Evolutionary conservation across 2,888 invertebrate genomes (phyloP).

Genomic region (Lasioglossum villosulum): DNA sequence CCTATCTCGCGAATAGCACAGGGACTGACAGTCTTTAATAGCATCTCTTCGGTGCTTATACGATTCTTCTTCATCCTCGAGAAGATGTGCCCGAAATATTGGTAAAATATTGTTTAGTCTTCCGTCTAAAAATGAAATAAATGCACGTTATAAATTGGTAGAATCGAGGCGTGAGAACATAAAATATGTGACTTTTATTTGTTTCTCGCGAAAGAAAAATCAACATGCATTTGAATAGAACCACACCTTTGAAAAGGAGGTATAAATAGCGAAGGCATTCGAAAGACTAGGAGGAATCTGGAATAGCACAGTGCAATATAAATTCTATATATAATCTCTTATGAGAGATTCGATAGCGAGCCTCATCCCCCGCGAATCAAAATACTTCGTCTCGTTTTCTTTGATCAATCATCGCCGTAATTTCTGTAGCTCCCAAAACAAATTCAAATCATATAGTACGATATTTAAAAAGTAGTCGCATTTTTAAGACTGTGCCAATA

Average conservation of each 20-base stretch:
- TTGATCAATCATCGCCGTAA: neutral
- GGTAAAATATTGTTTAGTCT: neutral
- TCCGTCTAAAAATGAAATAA: neutral
- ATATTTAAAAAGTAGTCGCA: no score
- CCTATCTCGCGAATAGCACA: no score
- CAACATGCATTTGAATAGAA: slow-evolving; percentile 44
- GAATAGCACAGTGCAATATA: slow-evolving; percentile 47
- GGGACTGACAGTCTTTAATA: no score
- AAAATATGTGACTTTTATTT: slow-evolving; percentile 1
- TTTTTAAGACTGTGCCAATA: no score
- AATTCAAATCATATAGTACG: no score
- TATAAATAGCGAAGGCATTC: slow-evolving; percentile 44
- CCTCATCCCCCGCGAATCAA: neutral
- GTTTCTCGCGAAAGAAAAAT: slow-evolving; percentile 24
- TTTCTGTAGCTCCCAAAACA: no score
- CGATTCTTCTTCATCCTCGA: neutral
- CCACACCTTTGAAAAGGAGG: slow-evolving; percentile 38
- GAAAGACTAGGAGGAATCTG: slow-evolving; percentile 54
- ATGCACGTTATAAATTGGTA: neutral
- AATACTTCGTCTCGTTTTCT: neutral
- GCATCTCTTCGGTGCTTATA: no score
- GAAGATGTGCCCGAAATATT: neutral
- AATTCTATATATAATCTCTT: slow-evolving; percentile 66
- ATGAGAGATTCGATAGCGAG: slow-evolving; percentile 75
- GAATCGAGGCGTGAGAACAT: neutral